Evolutionary conservation across 2,797 vertebrate genomes (phyloP), one percentile per base, ranked within the genome.

Genomic region (Masticophis lateralis): DNA sequence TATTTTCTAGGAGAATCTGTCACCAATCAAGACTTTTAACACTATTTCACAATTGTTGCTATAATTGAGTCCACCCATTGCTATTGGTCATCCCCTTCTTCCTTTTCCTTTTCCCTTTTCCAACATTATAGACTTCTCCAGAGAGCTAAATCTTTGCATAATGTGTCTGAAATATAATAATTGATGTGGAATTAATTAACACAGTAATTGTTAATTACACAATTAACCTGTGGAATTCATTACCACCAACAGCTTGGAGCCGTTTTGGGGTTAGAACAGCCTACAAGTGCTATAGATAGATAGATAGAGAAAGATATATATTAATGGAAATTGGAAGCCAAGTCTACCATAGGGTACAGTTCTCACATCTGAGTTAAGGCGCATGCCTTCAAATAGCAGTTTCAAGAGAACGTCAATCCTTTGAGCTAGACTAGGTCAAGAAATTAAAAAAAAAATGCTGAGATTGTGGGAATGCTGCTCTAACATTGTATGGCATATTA

Each of bases 291-390:
- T 16, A 37, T 18, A 69, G 5, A 32, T n/a, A 6, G 11, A 2
- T 27, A n/a, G 3, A 2, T 11, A n/a, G 28, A 2, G 2, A 69
- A 1, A 2, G 6, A 32, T 13, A 2, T 57, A 57, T 5, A 20
- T 59, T 59, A 32, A 69, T 69, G 66, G 66, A 16, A 69, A 69
- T 69, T 69, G 66, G n/a, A 69, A 69, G 66, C n/a, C n/a, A 32
- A 7, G n/a, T 32, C 66, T 69, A 69, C 14, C 66, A 18, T 16
- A n/a, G n/a, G n/a, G 13, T 69, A 69, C 6, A 69, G n/a, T 6
- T 69, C n/a, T 69, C 66, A 69, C n/a, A 69, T 66, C 14, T 32
- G 66, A 32, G 14, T 32, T 32, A 32, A 32, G 66, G n/a, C 66
- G 37, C 69, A 37, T 37, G 16, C 16, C 32, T 20, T 74, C 16